Percentiles rank a stretch among this genome's conserved stretches.
These are phyloP conservation scores for Blastobasis adustella DNA, from an alignment of 2,888 invertebrate species.

Conservation along the genomic window DNA sequence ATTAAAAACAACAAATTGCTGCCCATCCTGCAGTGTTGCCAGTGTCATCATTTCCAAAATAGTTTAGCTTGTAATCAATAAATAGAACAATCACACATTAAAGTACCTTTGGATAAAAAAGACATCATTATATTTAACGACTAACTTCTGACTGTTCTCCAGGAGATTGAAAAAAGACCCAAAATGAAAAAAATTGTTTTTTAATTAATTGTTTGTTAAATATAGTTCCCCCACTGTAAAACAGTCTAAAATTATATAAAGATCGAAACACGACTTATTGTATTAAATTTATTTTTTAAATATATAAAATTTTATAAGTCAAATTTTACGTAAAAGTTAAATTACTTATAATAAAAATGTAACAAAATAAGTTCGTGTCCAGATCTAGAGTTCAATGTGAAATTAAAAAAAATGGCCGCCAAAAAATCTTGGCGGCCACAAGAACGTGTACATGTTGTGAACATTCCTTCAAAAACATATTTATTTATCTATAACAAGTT, in stretches of 20 bases:
- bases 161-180: not conserved
- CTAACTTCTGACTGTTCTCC: slow-evolving; percentile 16
- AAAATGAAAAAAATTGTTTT: too few relatives aligned
- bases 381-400: slow-evolving; percentile 32
- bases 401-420: slow-evolving; percentile 27
- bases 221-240: not conserved
- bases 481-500: slow-evolving; percentile 27
- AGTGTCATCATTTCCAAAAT: slow-evolving; percentile 36
- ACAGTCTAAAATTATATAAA: not conserved
- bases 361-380: slow-evolving; percentile 1
- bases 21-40: slow-evolving; percentile 25
- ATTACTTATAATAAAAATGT: slow-evolving; percentile 1
- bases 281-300: too few relatives aligned
- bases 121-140: slow-evolving; percentile 39
- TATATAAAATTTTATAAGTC: too few relatives aligned
- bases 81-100: slow-evolving; percentile 66
- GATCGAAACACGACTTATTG: slow-evolving; percentile 1
- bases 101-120: slow-evolving; percentile 53
- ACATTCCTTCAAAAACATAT: slow-evolving; percentile 58
- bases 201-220: too few relatives aligned
- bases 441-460: slow-evolving; percentile 53
- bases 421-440: slow-evolving; percentile 26
- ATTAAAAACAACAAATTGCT: slow-evolving; percentile 19
- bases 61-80: slow-evolving; percentile 37
- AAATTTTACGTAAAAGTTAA: not conserved